Percentiles rank a stretch among this genome's conserved stretches.
Evolutionary conservation across 2,797 vertebrate genomes (phyloP).

Genomic region (Anabas testudineus): DNA sequence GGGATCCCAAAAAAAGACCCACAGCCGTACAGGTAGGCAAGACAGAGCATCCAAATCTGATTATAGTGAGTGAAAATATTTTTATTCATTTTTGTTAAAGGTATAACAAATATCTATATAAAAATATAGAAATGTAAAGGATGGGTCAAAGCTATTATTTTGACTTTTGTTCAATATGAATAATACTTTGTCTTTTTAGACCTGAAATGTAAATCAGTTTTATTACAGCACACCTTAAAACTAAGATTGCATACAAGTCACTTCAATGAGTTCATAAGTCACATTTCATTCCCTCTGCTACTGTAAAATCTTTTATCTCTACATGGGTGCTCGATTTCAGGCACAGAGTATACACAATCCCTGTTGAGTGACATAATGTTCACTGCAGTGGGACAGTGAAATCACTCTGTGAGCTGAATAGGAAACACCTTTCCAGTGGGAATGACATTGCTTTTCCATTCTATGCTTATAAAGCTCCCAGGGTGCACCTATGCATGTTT

Average conservation of each 20-base stretch:
- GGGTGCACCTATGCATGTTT: neutral
- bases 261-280: neutral
- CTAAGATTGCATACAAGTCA: no score
- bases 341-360: neutral
- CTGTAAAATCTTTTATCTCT: slow-evolving; percentile 21
- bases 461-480: slow-evolving; percentile 32
- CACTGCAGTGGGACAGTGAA: slow-evolving; percentile 16
- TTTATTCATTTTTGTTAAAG: neutral
- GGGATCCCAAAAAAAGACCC: slow-evolving; percentile 97
- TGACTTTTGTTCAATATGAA: no score
- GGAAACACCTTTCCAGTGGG: slow-evolving; percentile 35
- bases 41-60: neutral
- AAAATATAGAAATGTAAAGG: no score
- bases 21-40: slow-evolving; percentile 91
- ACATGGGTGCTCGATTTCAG: slow-evolving; percentile 6
- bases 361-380: slow-evolving; percentile 33
- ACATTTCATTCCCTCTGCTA: slow-evolving; percentile 1
- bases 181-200: no score
- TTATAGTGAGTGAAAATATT: neutral
- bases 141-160: no score
- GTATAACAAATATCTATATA: no score
- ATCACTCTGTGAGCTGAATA: slow-evolving; percentile 13
- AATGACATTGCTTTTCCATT: slow-evolving; percentile 51
- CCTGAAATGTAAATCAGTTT: no score
- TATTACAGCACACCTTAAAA: no score